Conservation (phyloP, 2,797 vertebrate species). For the Ptychobarbus kaznakovi region DNA sequence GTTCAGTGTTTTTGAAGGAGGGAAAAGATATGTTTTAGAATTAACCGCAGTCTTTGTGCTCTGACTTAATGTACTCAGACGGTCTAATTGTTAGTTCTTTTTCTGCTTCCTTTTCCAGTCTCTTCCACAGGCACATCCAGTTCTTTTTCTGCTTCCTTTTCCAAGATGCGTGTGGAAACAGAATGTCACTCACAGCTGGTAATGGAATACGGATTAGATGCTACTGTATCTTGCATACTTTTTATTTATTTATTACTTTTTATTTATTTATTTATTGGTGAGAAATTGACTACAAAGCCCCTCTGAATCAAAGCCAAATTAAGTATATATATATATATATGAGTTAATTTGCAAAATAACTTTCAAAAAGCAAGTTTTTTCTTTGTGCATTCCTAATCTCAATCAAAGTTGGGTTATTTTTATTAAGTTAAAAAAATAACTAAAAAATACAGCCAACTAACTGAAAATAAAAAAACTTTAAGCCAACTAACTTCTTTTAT, state of each 20-base stretch:
- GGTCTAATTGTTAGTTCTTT: background rate
- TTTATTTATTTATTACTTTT: background rate
- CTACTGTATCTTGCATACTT: background rate
- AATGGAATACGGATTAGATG: background rate
- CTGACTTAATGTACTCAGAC: background rate
- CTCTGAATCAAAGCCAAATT: background rate
- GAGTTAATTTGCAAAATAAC: too few species aligned
- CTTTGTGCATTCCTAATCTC: too few species aligned
- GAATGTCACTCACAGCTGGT: slow-evolving; percentile 10
- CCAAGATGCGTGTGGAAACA: background rate
- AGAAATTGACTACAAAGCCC: background rate
- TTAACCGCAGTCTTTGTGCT: background rate
- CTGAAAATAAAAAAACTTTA: too few species aligned
- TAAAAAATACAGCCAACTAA: too few species aligned
- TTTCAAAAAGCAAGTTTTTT: too few species aligned
- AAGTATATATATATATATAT: too few species aligned
- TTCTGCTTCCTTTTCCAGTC: background rate
- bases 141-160: background rate
- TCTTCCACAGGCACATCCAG: background rate
- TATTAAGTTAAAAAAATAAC: too few species aligned
- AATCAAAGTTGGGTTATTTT: too few species aligned
- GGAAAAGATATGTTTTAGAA: slow-evolving; percentile 10
- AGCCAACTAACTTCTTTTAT: too few species aligned
- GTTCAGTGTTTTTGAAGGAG: slow-evolving; percentile 1
- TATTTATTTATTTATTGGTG: background rate